Conservation (phyloP, 2,888 invertebrate species). For the Boloria euphrosyne region DNA sequence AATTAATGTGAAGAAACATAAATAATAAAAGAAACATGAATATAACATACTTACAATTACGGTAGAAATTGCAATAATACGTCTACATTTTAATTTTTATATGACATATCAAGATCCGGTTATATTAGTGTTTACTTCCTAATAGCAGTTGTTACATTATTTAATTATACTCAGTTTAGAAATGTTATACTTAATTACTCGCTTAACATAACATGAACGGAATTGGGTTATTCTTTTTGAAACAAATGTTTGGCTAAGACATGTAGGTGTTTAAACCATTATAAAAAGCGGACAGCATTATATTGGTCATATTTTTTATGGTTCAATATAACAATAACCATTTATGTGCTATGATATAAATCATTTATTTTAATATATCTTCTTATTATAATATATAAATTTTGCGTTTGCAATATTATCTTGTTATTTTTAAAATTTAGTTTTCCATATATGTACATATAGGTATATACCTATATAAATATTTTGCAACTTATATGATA, state of each 20-base stretch:
- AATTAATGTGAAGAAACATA: constrained; percentile 8
- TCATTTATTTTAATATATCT: too few species aligned
- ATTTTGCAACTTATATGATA: not conserved
- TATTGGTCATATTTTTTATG: constrained; percentile 8
- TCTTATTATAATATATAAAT: too few species aligned
- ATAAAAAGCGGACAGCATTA: constrained; percentile 8
- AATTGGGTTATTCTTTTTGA: constrained; percentile 25
- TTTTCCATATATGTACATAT: not conserved
- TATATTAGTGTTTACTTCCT: constrained; percentile 54
- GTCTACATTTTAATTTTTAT: constrained; percentile 39
- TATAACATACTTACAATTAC: constrained; percentile 3
- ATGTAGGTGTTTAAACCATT: constrained; percentile 21
- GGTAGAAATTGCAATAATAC: constrained; percentile 6
- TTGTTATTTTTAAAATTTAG: too few species aligned
- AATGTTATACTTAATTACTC: constrained; percentile 50
- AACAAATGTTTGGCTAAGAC: constrained; percentile 23
- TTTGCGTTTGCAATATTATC: too few species aligned
- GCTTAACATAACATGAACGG: constrained; percentile 55
- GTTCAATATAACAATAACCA: not conserved
- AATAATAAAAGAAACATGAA: too few species aligned
- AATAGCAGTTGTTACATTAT: constrained; percentile 61
- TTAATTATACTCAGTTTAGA: constrained; percentile 56
- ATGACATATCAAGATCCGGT: constrained; percentile 13
- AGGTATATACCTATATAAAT: not conserved
- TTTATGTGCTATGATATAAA: too few species aligned